These are phyloP conservation scores for Drosophila tanythrix DNA, from an alignment of 2,888 invertebrate genomes.

Conservation along the genomic window DNA sequence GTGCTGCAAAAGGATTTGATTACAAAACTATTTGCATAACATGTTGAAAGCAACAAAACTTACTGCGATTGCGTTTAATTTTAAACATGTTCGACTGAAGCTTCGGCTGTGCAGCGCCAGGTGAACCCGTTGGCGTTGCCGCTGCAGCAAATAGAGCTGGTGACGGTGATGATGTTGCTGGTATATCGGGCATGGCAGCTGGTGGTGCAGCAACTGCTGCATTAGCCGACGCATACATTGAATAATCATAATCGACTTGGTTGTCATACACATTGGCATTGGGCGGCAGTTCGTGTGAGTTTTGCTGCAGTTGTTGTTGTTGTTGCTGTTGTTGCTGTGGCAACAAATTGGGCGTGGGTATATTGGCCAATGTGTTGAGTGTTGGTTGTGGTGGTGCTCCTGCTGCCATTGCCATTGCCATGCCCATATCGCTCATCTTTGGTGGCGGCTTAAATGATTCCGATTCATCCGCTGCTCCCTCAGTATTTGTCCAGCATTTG, in stretches of 20 bases:
- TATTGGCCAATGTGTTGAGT: conserved; percentile 36
- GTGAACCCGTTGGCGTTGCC: conserved; percentile 29
- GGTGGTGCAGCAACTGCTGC: conserved; percentile 33
- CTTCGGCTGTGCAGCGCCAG: conserved; percentile 75
- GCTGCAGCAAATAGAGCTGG: conserved; percentile 19
- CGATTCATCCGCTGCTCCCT: conserved; percentile 85
- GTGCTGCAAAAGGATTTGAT: conserved; percentile 86
- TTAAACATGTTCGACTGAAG: conserved; percentile 90
- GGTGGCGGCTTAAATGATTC: conserved; percentile 89
- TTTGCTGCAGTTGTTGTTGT: conserved; percentile 32
- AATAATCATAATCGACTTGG: conserved; percentile 44
- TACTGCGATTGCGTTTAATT: conserved; percentile 91
- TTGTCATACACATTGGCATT: conserved; percentile 41
- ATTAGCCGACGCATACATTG: conserved; percentile 22
- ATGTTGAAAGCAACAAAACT: conserved; percentile 82
- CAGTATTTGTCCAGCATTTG: conserved; percentile 94
- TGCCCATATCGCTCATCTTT: conserved; percentile 87
- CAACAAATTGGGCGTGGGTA: conserved; percentile 40
- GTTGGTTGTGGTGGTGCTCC: conserved; percentile 5
- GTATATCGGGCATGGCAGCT: conserved; percentile 15
- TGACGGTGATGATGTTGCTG: conserved; percentile 29
- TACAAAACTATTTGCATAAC: neutral
- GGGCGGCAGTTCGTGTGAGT: conserved; percentile 32
- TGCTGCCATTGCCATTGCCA: conserved; percentile 18
- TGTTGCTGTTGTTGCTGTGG: conserved; percentile 29